phyloP scores from a whole-genome alignment of 64 coral and sea anemone species.

The Montipora cactus region DNA sequence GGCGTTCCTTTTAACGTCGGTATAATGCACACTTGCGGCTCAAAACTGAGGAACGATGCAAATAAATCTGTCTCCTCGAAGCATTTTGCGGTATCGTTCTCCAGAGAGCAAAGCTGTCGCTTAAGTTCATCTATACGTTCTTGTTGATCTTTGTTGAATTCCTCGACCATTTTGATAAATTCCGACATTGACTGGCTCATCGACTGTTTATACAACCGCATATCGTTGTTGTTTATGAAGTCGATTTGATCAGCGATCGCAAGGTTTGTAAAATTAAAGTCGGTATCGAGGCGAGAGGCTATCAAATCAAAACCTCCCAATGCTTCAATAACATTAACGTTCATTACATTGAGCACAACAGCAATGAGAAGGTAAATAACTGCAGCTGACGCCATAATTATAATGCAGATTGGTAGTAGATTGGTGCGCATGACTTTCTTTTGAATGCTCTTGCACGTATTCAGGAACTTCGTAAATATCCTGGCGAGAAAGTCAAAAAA shows the following conservation, averaged over 20 bases:
- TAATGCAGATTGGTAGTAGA: slow-evolving; percentile 60
- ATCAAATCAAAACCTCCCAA: slow-evolving; percentile 64
- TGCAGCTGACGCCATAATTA: slow-evolving; percentile 7
- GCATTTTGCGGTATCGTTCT: slow-evolving; percentile 35
- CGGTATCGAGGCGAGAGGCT: slow-evolving; percentile 62
- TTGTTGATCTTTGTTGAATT: slow-evolving; percentile 60
- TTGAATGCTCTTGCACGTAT: slow-evolving; percentile 62
- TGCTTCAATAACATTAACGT: slow-evolving; percentile 80
- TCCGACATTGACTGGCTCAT: slow-evolving; percentile 26
- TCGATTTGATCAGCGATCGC: slow-evolving; percentile 68
- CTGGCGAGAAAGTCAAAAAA: slow-evolving; percentile 39
- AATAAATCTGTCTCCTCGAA: not conserved
- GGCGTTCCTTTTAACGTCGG: slow-evolving; percentile 27
- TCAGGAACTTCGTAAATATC: slow-evolving; percentile 57
- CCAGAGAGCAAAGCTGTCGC: slow-evolving; percentile 56
- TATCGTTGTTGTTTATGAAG: slow-evolving; percentile 74
- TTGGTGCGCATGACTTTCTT: slow-evolving; percentile 71
- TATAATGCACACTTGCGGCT: slow-evolving; percentile 68
- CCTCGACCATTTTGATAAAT: slow-evolving; percentile 34
- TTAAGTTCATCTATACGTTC: slow-evolving; percentile 55
- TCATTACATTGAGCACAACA: slow-evolving; percentile 69
- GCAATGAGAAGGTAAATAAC: slow-evolving; percentile 56
- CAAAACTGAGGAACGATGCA: slow-evolving; percentile 36
- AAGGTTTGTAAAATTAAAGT: slow-evolving; percentile 67
- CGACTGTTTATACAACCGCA: slow-evolving; percentile 73